Base-by-base conservation (phyloP, 2,888 invertebrate genomes). In the Tinea trinotella region DNA sequence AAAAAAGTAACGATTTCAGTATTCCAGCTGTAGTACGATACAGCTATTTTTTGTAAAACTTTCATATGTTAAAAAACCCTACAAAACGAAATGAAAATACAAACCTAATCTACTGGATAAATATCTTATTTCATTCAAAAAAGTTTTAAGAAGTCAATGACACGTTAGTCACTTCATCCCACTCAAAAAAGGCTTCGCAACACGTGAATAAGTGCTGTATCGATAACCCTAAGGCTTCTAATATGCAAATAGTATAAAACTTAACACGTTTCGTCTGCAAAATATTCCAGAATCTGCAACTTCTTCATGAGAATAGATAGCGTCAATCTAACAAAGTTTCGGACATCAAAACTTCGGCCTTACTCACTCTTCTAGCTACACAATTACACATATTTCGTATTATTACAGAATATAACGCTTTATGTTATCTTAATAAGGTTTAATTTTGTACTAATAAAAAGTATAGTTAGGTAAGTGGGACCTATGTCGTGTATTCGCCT, bases 251-350 rank as follows among this genome's bases (percentile, higher is more conserved):
- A n/a, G 40, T 13, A 13, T 13, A 40, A 6, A 40, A 40, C 13
- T 40, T 40, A 40, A 40, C 40, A 40, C 40, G 12, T 40, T 15
- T 40, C 13, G 40, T 40, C 6, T 40, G 40, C 13, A 40, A 40
- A 15, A 40, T 40, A 40, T 40, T 40, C 40, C 40, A 15, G 13
- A 40, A 13, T 40, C 40, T 40, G 15, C 40, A 40, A 40, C 40
- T 40, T 40, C 13, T 40, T 40, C 40, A 15, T 5, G 6, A 40
- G 13, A 15, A 12, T 19, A 46, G 46, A 46, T 46, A 46, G 46
- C 46, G 46, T 46, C 46, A 46, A 46, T 46, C 46, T 46, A 19
- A 10, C 19, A 17, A 46, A 46, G 15, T 46, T 46, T 19, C 19
- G 19, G 46, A 19, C 46, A 46, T 46, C 18, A 46, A 19, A 46